Percentiles rank a stretch among this genome's conserved stretches.
phyloP scores from a whole-genome alignment of 1,140 invertebrate species.

The Hyposmocoma kahamanoa region DNA sequence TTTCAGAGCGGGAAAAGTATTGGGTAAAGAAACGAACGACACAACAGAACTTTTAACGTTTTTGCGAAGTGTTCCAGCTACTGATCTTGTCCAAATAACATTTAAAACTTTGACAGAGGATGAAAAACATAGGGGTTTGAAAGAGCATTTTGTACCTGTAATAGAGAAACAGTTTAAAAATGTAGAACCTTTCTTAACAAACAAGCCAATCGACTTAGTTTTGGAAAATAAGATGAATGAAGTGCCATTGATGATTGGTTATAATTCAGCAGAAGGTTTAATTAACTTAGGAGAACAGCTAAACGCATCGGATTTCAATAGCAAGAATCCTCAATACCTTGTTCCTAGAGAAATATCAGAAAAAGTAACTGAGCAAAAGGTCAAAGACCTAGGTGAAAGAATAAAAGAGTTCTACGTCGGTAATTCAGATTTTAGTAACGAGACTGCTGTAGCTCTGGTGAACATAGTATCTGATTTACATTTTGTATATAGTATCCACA shows the following conservation, averaged over 20 bases:
- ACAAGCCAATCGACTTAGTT: conserved; percentile 51
- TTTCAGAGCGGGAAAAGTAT: conserved; percentile 49
- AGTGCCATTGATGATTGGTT: conserved; percentile 77
- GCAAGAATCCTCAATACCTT: conserved; percentile 41
- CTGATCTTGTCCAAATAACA: conserved; percentile 46
- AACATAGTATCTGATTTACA: conserved; percentile 47
- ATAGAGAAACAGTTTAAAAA: conserved; percentile 59
- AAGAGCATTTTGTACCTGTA: conserved; percentile 56
- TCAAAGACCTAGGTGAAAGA: conserved; percentile 45
- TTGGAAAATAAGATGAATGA: conserved; percentile 58
- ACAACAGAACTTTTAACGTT: conserved; percentile 52
- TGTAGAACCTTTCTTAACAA: conserved; percentile 47
- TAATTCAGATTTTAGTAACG: conserved; percentile 33
- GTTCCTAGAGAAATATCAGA: conserved; percentile 49
- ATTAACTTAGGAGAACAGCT: conserved; percentile 38
- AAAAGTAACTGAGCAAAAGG: conserved; percentile 27
- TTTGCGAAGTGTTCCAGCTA: conserved; percentile 56
- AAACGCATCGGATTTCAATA: conserved; percentile 41
- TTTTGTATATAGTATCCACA: conserved; percentile 54
- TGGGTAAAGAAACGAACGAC: conserved; percentile 65
- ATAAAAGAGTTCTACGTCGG: conserved; percentile 71
- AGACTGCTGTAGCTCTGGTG: conserved; percentile 30
- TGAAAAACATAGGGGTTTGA: conserved; percentile 56
- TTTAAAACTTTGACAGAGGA: conserved; percentile 32
- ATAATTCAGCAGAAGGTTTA: conserved; percentile 75